Base-by-base conservation (phyloP, 2,888 invertebrate species). In the Acronicta alni region DNA sequence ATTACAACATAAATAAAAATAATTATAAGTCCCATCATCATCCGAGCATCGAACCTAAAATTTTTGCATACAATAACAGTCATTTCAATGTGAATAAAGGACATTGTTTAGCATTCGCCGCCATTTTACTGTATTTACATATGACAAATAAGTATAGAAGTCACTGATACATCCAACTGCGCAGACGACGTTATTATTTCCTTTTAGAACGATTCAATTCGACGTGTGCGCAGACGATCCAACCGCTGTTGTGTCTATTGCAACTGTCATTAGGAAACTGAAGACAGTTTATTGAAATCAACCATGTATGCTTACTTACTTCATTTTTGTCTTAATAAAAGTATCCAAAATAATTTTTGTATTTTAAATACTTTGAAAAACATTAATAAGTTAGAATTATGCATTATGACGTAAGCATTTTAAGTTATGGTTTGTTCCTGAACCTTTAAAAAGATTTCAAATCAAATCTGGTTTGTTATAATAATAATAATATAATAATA, bases 41-140 rank as follows among this genome's bases (percentile, higher is more conserved):
- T 44, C 54, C 68, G 80, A 67, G 45, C 82, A 55, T 72, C 73
- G 79, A 83, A 76, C 83, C 66, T 69, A 59, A 69, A 58, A 57
- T 69, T 75, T 84, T 86, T 74, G 70, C 83, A 86, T 85, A 86
- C 86, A 86, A 85, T 86, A 79, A 82, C 43, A 70, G 62, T 61
- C 61, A 68, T 73, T 74, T 69, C 74, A 75, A 80, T 80, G 77
- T 70, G 76, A 72, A 75, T 78, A 76, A 78, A 79, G 82, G 85
- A 81, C 77, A 72, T 73, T 69, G 69, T 62, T 79, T 64, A 51
- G 57, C 72, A 82, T 80, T 70, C 77, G 46, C 51, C 45, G 67
- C 70, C 68, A 75, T 75, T 75, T 75, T 71, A 59, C 67, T 39
- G 63, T 67, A 77, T 74, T 79, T 67, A 73, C 79, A 71, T 76